These are phyloP conservation scores for Ascidia mentula DNA, from an alignment of 23 tunicate species.

Conservation along the genomic window DNA sequence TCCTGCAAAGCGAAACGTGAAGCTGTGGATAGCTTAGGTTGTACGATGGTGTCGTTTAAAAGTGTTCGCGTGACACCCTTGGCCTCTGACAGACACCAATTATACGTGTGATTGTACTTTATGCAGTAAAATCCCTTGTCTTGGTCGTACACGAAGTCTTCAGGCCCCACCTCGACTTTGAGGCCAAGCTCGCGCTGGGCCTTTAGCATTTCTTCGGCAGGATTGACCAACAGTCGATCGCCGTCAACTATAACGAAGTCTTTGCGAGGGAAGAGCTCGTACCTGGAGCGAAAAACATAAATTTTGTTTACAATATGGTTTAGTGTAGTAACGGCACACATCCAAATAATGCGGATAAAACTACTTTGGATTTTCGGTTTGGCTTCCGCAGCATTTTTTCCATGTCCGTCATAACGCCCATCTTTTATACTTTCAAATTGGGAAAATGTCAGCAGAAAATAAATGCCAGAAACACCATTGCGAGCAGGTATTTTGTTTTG, in stretches of 20 bases:
- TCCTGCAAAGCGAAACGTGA: not conserved
- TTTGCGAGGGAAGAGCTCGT: not conserved
- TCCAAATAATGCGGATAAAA: too few species aligned
- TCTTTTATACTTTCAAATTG: too few species aligned
- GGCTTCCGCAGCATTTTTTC: too few species aligned
- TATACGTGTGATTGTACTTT: not conserved
- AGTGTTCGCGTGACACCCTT: not conserved
- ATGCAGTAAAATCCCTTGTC: not conserved
- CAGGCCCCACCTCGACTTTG: not conserved
- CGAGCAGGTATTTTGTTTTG: too few species aligned
- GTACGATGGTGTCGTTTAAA: not conserved
- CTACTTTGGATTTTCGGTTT: too few species aligned
- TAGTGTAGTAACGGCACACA: too few species aligned
- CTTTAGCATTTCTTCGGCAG: not conserved
- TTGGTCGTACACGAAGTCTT: not conserved
- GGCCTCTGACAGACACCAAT: not conserved
- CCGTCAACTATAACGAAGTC: not conserved
- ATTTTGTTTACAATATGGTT: too few species aligned
- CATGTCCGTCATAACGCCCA: too few species aligned
- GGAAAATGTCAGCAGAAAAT: too few species aligned
- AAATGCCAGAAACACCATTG: too few species aligned
- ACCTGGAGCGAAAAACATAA: too few species aligned
- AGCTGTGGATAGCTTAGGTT: not conserved
- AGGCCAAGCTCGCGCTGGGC: not conserved
- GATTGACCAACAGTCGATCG: not conserved